These are phyloP conservation scores for Epicampocera succincta DNA, from an alignment of 2,888 invertebrate genomes.

Conservation along the genomic window DNA sequence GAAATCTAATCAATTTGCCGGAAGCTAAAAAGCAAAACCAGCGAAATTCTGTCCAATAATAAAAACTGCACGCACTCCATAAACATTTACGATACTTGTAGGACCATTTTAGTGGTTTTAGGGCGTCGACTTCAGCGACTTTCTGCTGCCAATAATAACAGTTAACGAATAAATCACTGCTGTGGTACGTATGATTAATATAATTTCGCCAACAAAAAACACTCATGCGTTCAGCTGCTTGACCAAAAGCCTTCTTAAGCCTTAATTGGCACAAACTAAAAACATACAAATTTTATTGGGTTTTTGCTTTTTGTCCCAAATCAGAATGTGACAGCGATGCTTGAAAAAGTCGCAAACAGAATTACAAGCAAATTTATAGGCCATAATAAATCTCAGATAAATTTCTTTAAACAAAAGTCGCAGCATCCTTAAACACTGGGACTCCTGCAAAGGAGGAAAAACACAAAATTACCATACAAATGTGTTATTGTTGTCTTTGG, in stretches of 20 bases:
- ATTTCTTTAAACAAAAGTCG: background rate
- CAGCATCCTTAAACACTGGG: background rate
- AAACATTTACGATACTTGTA: background rate
- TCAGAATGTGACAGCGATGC: too few species aligned
- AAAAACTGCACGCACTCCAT: too few species aligned
- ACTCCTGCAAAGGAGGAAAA: too few species aligned
- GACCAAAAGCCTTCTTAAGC: too few species aligned
- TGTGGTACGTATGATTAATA: conserved; percentile 32
- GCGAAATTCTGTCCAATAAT: too few species aligned
- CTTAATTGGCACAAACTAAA: too few species aligned
- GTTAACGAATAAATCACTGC: background rate
- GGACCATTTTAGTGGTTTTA: background rate
- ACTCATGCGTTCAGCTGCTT: conserved; percentile 1
- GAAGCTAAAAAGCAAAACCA: too few species aligned
- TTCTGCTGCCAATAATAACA: background rate
- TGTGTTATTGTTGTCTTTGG: conserved; percentile 1
- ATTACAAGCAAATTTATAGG: background rate
- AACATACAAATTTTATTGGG: too few species aligned
- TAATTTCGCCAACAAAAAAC: background rate
- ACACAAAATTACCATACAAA: conserved; percentile 33
- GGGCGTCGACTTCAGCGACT: background rate
- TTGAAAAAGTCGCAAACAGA: background rate
- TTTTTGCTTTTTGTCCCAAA: too few species aligned
- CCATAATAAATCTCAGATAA: background rate
- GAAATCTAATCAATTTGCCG: too few species aligned